These are phyloP conservation scores for Pteropus alecto DNA, from an alignment of 2,113 vertebrate species.

Conservation along the genomic window DNA sequence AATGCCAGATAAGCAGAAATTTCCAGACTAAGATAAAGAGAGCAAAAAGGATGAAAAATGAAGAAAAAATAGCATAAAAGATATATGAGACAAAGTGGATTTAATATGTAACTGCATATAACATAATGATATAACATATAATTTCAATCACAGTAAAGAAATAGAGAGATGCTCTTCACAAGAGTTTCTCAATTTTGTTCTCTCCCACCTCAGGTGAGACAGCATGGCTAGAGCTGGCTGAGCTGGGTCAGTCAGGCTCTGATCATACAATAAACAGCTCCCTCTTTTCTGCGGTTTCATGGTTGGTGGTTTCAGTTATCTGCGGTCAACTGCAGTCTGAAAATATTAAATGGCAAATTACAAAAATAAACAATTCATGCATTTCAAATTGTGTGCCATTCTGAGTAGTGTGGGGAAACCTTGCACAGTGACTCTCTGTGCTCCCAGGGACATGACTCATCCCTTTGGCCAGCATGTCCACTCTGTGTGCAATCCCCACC, in stretches of 20 bases:
- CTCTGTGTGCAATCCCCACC: background rate
- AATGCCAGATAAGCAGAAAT: background rate
- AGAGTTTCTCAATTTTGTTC: background rate
- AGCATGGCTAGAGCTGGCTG: background rate
- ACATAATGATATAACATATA: too few species aligned
- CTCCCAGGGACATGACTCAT: background rate
- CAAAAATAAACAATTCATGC: background rate
- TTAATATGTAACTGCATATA: background rate
- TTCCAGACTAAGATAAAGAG: background rate
- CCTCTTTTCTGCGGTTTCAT: background rate
- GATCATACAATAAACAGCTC: too few species aligned
- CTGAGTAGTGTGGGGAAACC: background rate
- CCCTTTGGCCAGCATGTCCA: background rate
- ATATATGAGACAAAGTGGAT: background rate
- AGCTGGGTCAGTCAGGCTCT: background rate
- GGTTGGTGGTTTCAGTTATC: background rate
- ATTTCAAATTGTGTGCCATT: background rate
- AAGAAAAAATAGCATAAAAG: background rate
- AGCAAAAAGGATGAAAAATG: background rate
- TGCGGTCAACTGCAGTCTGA: background rate
- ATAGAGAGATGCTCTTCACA: background rate
- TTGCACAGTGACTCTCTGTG: background rate
- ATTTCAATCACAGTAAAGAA: background rate
- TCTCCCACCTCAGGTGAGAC: background rate
- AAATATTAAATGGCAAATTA: background rate